These are phyloP conservation scores for Corythaeola cristata DNA, from an alignment of 2,113 vertebrate genomes.

Conservation along the genomic window DNA sequence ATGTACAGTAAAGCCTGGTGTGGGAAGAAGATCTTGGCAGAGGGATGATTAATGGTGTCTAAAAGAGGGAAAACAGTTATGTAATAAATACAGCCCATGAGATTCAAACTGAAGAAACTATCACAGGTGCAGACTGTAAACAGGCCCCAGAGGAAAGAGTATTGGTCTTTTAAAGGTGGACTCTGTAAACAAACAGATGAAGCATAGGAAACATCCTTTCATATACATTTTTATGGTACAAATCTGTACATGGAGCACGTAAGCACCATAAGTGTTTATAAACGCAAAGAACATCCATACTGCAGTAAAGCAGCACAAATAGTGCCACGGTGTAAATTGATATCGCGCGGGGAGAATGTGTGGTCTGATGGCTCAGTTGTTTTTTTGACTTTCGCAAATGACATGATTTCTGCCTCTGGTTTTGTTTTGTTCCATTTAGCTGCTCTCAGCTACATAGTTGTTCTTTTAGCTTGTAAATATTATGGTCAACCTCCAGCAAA, in stretches of 20 bases:
- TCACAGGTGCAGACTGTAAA: conserved; percentile 60
- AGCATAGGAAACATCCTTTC: conserved; percentile 3
- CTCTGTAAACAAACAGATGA: conserved; percentile 50
- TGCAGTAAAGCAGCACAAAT: background rate
- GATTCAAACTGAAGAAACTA: conserved; percentile 36
- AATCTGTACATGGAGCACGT: background rate
- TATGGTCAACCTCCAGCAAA: conserved; percentile 67
- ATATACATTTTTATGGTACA: conserved; percentile 20
- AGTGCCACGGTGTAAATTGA: background rate
- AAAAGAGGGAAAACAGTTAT: conserved; percentile 50
- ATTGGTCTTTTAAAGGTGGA: conserved; percentile 26
- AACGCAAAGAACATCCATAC: background rate
- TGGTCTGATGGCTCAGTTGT: conserved; percentile 24
- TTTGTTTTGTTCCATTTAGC: conserved; percentile 47
- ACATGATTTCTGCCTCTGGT: conserved; percentile 18
- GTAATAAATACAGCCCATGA: conserved; percentile 62
- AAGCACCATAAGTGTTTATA: background rate
- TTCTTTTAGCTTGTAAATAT: conserved; percentile 54
- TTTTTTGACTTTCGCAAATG: conserved; percentile 9
- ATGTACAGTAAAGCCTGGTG: conserved; percentile 65
- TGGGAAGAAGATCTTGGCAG: conserved; percentile 54
- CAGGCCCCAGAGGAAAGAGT: conserved; percentile 5
- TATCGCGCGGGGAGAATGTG: conserved; percentile 32
- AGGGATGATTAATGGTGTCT: conserved; percentile 61
- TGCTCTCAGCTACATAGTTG: conserved; percentile 58